These are phyloP conservation scores for Muschampia plurimacula DNA, from an alignment of 2,888 invertebrate genomes.

Conservation along the genomic window DNA sequence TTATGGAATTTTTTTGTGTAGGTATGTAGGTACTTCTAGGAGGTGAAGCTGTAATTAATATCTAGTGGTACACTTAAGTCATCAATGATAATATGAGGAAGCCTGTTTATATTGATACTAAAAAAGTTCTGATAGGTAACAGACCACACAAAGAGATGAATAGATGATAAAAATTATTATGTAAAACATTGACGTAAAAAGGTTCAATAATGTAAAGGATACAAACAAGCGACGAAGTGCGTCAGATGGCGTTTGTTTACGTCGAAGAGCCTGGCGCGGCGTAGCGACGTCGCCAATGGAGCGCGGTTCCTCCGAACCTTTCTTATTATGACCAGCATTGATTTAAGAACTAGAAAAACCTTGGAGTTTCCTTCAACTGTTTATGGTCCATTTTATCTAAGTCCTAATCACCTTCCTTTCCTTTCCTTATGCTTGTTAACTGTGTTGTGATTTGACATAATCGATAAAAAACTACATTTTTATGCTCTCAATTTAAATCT, in stretches of 20 bases:
- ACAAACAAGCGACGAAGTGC: constrained; percentile 30
- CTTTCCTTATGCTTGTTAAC: too few species aligned
- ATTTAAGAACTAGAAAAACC: constrained; percentile 61
- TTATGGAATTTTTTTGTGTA: too few species aligned
- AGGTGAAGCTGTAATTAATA: too few species aligned
- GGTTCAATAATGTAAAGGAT: background rate
- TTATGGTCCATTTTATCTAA: background rate
- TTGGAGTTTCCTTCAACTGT: constrained; percentile 50
- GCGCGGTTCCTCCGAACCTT: constrained; percentile 79
- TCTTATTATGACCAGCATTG: constrained; percentile 73
- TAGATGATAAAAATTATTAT: background rate
- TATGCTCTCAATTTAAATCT: too few species aligned
- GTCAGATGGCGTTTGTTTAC: constrained; percentile 60
- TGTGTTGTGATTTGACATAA: too few species aligned
- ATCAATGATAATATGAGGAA: too few species aligned
- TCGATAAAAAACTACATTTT: too few species aligned
- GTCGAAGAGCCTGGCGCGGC: constrained; percentile 58
- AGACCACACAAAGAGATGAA: background rate
- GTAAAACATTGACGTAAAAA: too few species aligned
- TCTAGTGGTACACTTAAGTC: too few species aligned
- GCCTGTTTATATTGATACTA: background rate
- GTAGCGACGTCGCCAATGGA: constrained; percentile 78
- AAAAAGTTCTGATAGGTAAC: background rate
- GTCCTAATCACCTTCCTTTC: background rate
- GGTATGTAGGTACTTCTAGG: too few species aligned